Conservation (phyloP, 2,888 invertebrate genomes). For the Frankliniella intonsa region DNA sequence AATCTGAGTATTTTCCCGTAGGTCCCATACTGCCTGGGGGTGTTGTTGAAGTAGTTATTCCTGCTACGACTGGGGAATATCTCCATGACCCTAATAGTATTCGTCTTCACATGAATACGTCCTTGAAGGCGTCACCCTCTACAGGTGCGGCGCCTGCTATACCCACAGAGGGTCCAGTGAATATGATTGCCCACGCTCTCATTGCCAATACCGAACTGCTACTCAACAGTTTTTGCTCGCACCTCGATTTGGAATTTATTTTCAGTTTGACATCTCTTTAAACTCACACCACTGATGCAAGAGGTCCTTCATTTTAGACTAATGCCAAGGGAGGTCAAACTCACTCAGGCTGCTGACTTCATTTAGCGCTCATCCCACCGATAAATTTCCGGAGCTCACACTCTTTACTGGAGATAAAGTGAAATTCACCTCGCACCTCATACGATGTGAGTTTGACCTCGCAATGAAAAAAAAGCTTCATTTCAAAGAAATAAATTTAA, state of each 20-base stretch:
- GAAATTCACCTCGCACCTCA: no score
- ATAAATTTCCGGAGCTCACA: slow-evolving; percentile 34
- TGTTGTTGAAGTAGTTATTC: slow-evolving; percentile 39
- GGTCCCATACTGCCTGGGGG: slow-evolving; percentile 38
- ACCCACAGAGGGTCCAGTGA: slow-evolving; percentile 36
- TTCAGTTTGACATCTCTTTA: slow-evolving; percentile 39
- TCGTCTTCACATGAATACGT: not conserved
- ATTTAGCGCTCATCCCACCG: slow-evolving; percentile 35
- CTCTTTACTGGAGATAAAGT: not conserved
- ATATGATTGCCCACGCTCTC: slow-evolving; percentile 38
- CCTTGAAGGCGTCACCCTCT: not conserved
- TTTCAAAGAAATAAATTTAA: no score
- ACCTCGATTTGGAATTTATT: no score
- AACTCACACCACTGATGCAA: slow-evolving; percentile 39
- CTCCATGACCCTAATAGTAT: not conserved
- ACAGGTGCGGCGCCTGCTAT: not conserved
- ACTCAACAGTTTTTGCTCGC: no score
- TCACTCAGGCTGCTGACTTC: slow-evolving; percentile 38
- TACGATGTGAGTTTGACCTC: no score
- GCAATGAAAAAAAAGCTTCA: no score
- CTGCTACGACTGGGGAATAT: slow-evolving; percentile 38
- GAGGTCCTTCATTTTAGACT: slow-evolving; percentile 40
- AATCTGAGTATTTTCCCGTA: slow-evolving; percentile 39
- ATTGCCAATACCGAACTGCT: slow-evolving; percentile 40
- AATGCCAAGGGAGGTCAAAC: slow-evolving; percentile 36